A percentile compares a stretch with the other conserved stretches of the same genome.
Evolutionary conservation across 2,888 invertebrate genomes (phyloP).

Genomic region (Thysanoteuthis rhombus): DNA sequence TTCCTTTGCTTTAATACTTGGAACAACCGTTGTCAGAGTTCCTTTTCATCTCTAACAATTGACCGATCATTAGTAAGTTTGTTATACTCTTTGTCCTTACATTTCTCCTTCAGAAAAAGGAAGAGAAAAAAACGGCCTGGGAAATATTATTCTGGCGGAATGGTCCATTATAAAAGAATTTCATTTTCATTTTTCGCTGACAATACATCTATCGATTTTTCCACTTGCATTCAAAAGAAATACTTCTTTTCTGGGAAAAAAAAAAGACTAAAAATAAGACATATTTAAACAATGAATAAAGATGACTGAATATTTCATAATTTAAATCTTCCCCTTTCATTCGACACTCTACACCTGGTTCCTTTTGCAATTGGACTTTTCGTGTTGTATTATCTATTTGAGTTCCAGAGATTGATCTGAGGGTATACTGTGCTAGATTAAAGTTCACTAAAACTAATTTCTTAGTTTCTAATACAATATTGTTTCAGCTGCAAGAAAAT

Average conservation of each 20-base stretch:
- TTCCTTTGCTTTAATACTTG: neutral
- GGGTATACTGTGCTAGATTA: no score
- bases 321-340: neutral
- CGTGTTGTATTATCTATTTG: no score
- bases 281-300: neutral
- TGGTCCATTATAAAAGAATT: neutral
- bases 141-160: neutral
- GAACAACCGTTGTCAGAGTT: neutral
- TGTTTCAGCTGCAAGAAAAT: no score
- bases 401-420: no score
- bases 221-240: neutral
- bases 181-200: neutral
- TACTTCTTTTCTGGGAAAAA: neutral
- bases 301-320: neutral
- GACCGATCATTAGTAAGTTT: neutral
- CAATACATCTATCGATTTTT: neutral
- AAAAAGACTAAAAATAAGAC: neutral
- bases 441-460: no score
- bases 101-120: neutral
- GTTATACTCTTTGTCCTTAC: neutral
- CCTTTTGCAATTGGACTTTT: no score
- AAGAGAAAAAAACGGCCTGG: neutral
- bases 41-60: neutral
- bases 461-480: no score
- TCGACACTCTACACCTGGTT: no score